phyloP scores from a whole-genome alignment of 2,888 invertebrate species.

The Anorthoa munda region DNA sequence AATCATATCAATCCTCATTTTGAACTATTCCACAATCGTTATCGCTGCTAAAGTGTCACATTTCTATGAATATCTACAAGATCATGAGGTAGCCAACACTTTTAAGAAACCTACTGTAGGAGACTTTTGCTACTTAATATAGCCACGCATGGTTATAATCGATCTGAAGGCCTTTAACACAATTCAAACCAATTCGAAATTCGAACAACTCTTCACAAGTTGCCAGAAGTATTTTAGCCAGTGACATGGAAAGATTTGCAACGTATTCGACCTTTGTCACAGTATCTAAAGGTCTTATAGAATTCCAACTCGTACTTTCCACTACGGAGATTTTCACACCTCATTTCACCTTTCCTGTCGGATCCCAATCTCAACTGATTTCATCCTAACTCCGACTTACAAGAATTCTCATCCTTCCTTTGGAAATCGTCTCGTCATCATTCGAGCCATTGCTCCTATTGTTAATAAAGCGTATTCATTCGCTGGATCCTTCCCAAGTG shows the following conservation, averaged over 20 bases:
- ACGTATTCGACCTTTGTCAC: too few relatives aligned
- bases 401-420: conserved; percentile 33
- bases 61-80: neutral
- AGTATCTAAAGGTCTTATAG: neutral
- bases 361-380: conserved; percentile 41
- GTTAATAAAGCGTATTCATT: conserved; percentile 41
- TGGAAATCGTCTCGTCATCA: conserved; percentile 37
- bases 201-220: too few relatives aligned
- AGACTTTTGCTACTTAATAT: too few relatives aligned
- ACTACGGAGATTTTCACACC: conserved; percentile 45
- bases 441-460: conserved; percentile 43
- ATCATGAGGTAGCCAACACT: neutral
- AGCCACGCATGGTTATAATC: too few relatives aligned
- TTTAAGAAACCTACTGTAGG: neutral
- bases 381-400: conserved; percentile 26
- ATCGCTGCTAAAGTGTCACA: neutral
- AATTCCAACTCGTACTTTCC: conserved; percentile 33
- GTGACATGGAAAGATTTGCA: too few relatives aligned
- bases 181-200: too few relatives aligned
- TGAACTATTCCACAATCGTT: too few relatives aligned
- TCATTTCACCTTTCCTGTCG: conserved; percentile 45
- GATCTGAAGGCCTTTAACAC: too few relatives aligned
- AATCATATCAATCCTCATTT: too few relatives aligned
- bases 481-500: conserved; percentile 1
- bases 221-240: too few relatives aligned